Percentiles rank a stretch among this genome's conserved stretches.
Conservation (phyloP, 2,888 invertebrate genomes). For the Ferrisia virgata region DNA sequence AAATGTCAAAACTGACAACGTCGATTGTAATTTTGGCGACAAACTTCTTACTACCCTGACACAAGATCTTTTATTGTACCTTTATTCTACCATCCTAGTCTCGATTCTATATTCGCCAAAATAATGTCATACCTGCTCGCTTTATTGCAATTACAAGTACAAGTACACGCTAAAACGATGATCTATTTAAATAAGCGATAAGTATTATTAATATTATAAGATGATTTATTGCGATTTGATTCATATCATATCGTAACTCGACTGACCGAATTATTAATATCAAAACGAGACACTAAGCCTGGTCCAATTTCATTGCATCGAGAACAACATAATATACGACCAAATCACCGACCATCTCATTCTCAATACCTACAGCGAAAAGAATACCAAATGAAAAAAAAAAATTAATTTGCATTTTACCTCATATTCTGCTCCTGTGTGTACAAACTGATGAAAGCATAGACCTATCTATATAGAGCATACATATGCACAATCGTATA, state of each 20-base stretch:
- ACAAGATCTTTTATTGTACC: background rate
- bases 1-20: conserved; percentile 21
- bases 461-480: too few relatives aligned
- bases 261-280: background rate
- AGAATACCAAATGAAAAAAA: background rate
- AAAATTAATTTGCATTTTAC: background rate
- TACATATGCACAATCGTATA: too few relatives aligned
- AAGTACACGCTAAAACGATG: too few relatives aligned
- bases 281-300: background rate
- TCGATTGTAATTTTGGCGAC: conserved; percentile 25
- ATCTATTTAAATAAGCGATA: too few relatives aligned
- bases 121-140: too few relatives aligned
- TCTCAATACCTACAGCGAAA: background rate
- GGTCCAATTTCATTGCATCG: background rate
- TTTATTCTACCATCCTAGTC: background rate
- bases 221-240: too few relatives aligned
- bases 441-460: background rate
- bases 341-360: too few relatives aligned
- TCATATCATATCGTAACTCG: background rate
- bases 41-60: background rate
- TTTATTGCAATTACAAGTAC: too few relatives aligned
- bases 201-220: too few relatives aligned
- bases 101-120: too few relatives aligned
- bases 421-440: background rate
- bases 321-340: too few relatives aligned